Evolutionary conservation across 2,888 invertebrate genomes (phyloP), one percentile per base, ranked within the genome.

Genomic region (Elaeidobius kamerunicus): DNA sequence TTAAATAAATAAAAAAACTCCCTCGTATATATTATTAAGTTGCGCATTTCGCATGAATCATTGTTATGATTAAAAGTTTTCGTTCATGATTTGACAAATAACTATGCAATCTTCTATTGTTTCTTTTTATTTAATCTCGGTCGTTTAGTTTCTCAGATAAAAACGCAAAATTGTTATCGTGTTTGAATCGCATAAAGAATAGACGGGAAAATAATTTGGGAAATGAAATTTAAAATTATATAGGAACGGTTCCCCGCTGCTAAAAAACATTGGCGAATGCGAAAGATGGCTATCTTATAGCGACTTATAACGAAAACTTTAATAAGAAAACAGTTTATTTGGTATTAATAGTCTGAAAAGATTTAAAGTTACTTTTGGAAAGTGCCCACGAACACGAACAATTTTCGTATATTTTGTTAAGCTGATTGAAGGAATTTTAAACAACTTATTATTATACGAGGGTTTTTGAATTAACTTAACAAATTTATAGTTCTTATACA

Each of bases 241-340:
- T 63, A 49, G 48, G 43, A 51, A 61, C 49, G 56, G 54, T 56
- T 55, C 39, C 58, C 60, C 63, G 67, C 67, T 66, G 65, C 65
- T 63, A 64, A 65, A 68, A 68, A 66, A 67, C 63, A 69, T 67
- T 65, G 69, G 70, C 69, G 68, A 71, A 70, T 48, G 40, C 38
- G 32, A 72, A 72, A 72, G 72, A 72, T 72, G 68, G 63, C 70
- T 72, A 72, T 72, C 72, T 62, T 59, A 47, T 47, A 58, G 63
- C 63, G 67, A 69, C 69, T 68, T 69, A 70, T 71, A 72, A 70
- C 68, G 69, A 68, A 69, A 70, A 72, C 65, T 72, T 71, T 72
- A 72, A 72, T 72, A 72, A 72, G 71, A 71, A 69, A 70, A 69
- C 70, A 63, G 67, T 69, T 67, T 65, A 65, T 65, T 67, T 67